phyloP scores from a whole-genome alignment of 2,888 invertebrate species.

The Leucophora obtusa region DNA sequence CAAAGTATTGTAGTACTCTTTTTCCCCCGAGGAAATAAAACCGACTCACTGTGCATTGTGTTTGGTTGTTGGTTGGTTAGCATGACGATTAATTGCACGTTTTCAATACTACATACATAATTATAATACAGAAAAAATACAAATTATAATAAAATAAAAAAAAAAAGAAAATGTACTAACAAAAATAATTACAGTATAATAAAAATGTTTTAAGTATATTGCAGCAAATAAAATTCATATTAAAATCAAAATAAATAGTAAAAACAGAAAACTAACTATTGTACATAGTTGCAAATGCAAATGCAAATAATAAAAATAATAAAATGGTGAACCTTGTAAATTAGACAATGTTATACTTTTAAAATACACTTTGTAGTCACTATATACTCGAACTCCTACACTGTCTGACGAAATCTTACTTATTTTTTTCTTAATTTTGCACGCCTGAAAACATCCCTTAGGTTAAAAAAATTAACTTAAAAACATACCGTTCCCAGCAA shows the following conservation, averaged over 20 bases:
- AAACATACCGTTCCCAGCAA: no score
- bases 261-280: slow-evolving; percentile 17
- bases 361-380: neutral
- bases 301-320: slow-evolving; percentile 62
- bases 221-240: slow-evolving; percentile 49
- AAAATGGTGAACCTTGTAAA: slow-evolving; percentile 63
- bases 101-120: slow-evolving; percentile 54
- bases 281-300: slow-evolving; percentile 50
- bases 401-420: no score
- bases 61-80: slow-evolving; percentile 48
- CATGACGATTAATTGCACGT: slow-evolving; percentile 63
- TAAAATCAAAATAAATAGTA: slow-evolving; percentile 34
- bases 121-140: slow-evolving; percentile 50
- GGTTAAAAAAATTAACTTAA: no score
- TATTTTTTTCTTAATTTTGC: no score
- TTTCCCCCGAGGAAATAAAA: no score
- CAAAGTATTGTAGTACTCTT: no score
- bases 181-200: slow-evolving; percentile 61
- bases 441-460: no score
- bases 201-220: slow-evolving; percentile 57
- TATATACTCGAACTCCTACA: no score
- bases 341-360: slow-evolving; percentile 42
- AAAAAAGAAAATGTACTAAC: slow-evolving; percentile 27
- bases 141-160: slow-evolving; percentile 52
- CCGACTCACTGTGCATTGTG: neutral